A percentile compares a stretch with the other conserved stretches of the same genome.
Conservation (phyloP, 2,888 invertebrate species). For the Argyra leucocephala region DNA sequence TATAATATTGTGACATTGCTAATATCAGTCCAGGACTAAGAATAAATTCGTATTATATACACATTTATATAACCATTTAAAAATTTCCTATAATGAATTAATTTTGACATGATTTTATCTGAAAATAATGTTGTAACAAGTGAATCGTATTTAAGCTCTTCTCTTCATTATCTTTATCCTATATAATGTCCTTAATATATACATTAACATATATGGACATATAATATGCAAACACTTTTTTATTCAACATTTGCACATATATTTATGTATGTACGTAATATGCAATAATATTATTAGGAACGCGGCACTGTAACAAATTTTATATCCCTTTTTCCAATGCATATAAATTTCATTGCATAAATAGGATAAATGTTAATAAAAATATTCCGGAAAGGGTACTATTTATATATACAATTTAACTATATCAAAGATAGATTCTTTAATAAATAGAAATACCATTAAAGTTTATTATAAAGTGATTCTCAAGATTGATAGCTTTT, state of each 20-base stretch:
- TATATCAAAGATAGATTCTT: too few relatives aligned
- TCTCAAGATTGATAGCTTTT: too few relatives aligned
- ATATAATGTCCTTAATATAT: too few relatives aligned
- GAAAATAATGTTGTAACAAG: constrained; percentile 3
- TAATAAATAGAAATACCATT: too few relatives aligned
- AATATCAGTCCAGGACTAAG: too few relatives aligned
- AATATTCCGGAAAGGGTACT: neutral
- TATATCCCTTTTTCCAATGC: neutral
- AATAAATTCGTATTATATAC: too few relatives aligned
- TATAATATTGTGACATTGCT: too few relatives aligned
- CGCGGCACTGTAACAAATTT: neutral
- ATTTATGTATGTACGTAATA: neutral
- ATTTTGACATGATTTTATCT: constrained; percentile 6
- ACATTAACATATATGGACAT: too few relatives aligned
- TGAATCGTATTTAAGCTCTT: constrained; percentile 4
- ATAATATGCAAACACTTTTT: too few relatives aligned
- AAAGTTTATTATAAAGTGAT: too few relatives aligned
- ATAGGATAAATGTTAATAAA: constrained; percentile 1
- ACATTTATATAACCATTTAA: neutral
- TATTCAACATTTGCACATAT: neutral
- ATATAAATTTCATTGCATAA: constrained; percentile 3
- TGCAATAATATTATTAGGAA: neutral
- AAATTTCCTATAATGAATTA: neutral
- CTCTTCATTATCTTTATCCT: neutral
- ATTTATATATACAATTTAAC: too few relatives aligned